Evolutionary conservation across 2,113 vertebrate species (phyloP), one percentile per base, ranked within the genome.

Genomic region (Cercocebus atys): DNA sequence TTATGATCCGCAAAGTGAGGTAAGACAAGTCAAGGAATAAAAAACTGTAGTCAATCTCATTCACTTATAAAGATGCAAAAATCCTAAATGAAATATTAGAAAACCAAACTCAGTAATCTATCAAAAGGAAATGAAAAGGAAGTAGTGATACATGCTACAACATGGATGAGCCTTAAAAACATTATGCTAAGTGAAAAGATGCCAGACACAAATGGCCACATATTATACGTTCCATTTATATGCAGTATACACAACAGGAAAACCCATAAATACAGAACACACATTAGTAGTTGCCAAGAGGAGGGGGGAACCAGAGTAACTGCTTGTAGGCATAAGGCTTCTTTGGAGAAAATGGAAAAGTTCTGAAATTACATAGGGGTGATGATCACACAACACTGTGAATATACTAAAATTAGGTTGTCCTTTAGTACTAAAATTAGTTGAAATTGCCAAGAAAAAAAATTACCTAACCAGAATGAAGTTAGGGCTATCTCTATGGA

Each of bases 371-470:
- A 92, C 52, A 45, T 2, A 79, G 64, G 16, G 22, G 16, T 84
- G 27, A 84, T 59, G 13, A 75, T 45, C 91, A 43, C 32, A 72
- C 11, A 88, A 89, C 43, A 86, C 1, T 64, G 43, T 64, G 40
- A 93, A 61, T 50, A 89, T 38, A 93, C 38, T 90, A 72, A 88
- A 76, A 40, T 83, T 55, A 93, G 23, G 45, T 9, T 94, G 43
- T 75, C 79, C 61, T 95, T 94, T 79, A 94, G 17, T 82, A 85
- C 2, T 23, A 25, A 92, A 94, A 79, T 95, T 82, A 94, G 47
- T 81, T 93, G 52, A 91, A 97, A 91, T 75, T 88, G 38, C 20
- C 35, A 96, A 80, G 82, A 70, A 96, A 38, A 95, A 97, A 95
- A 94, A 97, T 11, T 73, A 1, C 3, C 52, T 88, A 43, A 91